A percentile compares a stretch with the other conserved stretches of the same genome.
These are phyloP conservation scores for Vireo griseus DNA, from an alignment of 2,797 vertebrate genomes.

Conservation along the genomic window DNA sequence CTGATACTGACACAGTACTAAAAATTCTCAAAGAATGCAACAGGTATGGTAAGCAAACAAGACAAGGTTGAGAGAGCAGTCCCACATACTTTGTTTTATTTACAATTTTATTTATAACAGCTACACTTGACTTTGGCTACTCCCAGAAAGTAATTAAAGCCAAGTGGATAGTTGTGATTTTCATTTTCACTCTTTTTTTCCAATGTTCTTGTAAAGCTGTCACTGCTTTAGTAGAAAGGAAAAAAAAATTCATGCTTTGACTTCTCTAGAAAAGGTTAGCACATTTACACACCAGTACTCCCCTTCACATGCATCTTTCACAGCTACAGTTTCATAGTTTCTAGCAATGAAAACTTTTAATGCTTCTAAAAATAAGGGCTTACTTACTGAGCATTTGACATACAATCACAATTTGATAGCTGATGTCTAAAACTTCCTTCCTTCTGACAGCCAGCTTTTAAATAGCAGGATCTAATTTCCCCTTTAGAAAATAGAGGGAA, in stretches of 20 bases:
- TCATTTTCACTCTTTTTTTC: neutral
- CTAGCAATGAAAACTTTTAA: neutral
- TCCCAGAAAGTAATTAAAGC: neutral
- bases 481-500: conserved; percentile 57
- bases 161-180: neutral
- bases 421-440: conserved; percentile 66
- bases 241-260: neutral
- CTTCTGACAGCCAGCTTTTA: conserved; percentile 75
- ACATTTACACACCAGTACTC: neutral
- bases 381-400: conserved; percentile 73
- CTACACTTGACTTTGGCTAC: neutral
- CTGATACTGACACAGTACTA: neutral
- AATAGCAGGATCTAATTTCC: conserved; percentile 76
- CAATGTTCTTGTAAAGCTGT: neutral
- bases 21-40: neutral
- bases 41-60: neutral
- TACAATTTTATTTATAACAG: neutral
- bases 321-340: neutral
- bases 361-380: neutral
- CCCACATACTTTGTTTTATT: neutral
- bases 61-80: neutral
- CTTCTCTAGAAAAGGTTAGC: neutral
- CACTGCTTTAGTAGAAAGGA: neutral
- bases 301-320: neutral
- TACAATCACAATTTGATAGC: conserved; percentile 49